These are phyloP conservation scores for Prostheceraeus crozeri DNA, from an alignment of 2,888 invertebrate species.

Conservation along the genomic window DNA sequence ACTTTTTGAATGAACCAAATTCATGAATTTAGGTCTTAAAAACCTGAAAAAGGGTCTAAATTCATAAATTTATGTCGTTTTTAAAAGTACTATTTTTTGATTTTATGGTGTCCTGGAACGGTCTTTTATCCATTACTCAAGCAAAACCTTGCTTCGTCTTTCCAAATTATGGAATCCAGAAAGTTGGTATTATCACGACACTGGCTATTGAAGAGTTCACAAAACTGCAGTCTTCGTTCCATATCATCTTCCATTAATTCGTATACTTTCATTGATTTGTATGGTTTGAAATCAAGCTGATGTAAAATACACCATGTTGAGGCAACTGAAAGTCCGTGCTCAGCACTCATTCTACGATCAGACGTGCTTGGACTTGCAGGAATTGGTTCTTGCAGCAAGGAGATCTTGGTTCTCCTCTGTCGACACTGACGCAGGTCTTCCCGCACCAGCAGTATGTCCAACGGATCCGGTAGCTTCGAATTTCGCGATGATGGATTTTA, in stretches of 20 bases:
- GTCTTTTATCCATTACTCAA: conserved; percentile 9
- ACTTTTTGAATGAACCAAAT: too few relatives aligned
- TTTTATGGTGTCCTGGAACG: too few relatives aligned
- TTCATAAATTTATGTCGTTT: too few relatives aligned
- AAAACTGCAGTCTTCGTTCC: conserved; percentile 3
- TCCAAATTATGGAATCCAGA: conserved; percentile 13
- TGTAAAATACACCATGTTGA: conserved; percentile 26
- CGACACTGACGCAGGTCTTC: conserved; percentile 14
- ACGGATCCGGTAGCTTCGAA: conserved; percentile 21
- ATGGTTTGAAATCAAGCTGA: conserved; percentile 10
- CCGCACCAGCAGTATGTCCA: conserved; percentile 8
- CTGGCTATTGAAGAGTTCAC: conserved; percentile 16
- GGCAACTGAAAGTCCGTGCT: conserved; percentile 7
- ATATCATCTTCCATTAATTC: conserved; percentile 24
- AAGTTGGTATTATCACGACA: conserved; percentile 2
- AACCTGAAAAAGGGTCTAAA: too few relatives aligned
- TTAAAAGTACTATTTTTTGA: too few relatives aligned
- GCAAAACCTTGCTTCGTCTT: conserved; percentile 5
- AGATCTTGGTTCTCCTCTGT: conserved; percentile 7
- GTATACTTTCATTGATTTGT: conserved; percentile 5
- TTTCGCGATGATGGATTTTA: conserved; percentile 5
- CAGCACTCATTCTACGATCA: neutral
- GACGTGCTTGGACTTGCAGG: conserved; percentile 17
- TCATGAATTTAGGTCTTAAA: too few relatives aligned
- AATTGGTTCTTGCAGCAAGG: neutral